Conservation (phyloP, 2,113 vertebrate genomes). For the Cynopterus brachyotis region DNA sequence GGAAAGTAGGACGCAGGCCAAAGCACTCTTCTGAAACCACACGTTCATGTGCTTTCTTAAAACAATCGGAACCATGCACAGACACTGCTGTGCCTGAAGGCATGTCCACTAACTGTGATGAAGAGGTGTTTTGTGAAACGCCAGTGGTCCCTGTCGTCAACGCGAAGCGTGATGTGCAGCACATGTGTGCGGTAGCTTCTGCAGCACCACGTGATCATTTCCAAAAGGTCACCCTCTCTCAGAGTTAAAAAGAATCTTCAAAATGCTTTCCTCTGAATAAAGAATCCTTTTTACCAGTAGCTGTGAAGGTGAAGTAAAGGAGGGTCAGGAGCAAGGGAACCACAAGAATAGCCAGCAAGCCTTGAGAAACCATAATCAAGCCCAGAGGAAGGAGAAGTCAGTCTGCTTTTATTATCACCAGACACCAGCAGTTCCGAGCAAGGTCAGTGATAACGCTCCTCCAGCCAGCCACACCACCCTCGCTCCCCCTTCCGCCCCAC, state of each 20-base stretch:
- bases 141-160: background rate
- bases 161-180: background rate
- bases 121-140: background rate
- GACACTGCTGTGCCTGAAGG: background rate
- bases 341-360: background rate
- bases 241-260: background rate
- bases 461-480: background rate
- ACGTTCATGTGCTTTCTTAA: background rate
- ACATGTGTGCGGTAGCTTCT: background rate
- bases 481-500: fast-evolving
- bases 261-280: background rate
- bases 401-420: background rate
- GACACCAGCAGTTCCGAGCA: background rate
- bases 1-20: background rate
- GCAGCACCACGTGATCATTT: background rate
- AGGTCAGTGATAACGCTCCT: background rate
- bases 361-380: background rate
- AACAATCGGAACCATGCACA: background rate
- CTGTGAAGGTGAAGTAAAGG: background rate
- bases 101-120: background rate
- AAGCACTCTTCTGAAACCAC: background rate
- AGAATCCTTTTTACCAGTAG: background rate
- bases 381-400: background rate
- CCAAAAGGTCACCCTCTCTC: background rate
- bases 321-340: background rate